Conservation (phyloP, 2,113 vertebrate genomes). For the Tachysurus fulvidraco region DNA sequence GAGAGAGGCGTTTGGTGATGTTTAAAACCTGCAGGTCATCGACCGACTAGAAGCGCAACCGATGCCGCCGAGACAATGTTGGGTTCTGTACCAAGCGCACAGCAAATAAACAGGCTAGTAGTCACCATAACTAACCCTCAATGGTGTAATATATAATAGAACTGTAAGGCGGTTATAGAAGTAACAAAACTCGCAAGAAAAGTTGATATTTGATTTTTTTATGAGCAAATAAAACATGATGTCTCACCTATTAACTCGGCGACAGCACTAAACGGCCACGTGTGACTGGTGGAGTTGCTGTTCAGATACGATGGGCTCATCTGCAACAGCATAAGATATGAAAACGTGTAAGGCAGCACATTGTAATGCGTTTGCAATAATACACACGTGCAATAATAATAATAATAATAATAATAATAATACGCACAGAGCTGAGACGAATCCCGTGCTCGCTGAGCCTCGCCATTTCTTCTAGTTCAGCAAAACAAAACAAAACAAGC, state of each 20-base stretch:
- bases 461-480: conserved; percentile 64
- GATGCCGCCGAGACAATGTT: neutral
- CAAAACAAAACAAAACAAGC: neutral
- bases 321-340: conserved; percentile 57
- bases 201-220: neutral
- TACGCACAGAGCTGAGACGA: conserved; percentile 74
- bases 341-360: neutral
- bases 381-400: neutral
- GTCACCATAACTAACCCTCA: neutral
- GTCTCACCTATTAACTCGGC: conserved; percentile 72
- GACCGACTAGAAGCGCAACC: neutral
- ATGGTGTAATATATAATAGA: too few species aligned
- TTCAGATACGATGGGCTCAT: conserved; percentile 79
- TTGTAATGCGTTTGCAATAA: neutral
- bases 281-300: conserved; percentile 80
- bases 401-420: neutral
- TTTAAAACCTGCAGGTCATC: neutral
- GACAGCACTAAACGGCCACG: conserved; percentile 81
- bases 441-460: conserved; percentile 74
- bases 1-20: neutral
- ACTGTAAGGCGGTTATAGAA: neutral
- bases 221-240: neutral
- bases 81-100: neutral
- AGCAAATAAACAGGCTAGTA: neutral
- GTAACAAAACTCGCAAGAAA: neutral